Conservation (phyloP, 1,140 invertebrate genomes). For the Lerema accius region DNA sequence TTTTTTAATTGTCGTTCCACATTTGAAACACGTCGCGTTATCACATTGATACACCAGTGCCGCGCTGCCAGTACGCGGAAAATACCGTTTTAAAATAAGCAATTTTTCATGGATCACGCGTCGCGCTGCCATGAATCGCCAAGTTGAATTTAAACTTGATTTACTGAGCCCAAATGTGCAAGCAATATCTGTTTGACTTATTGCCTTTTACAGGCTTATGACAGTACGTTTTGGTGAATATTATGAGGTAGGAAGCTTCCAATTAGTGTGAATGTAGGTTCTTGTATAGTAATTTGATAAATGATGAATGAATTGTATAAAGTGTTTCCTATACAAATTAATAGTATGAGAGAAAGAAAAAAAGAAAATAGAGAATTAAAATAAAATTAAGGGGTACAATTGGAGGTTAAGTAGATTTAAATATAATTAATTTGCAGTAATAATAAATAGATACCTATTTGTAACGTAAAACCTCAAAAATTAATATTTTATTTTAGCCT, state of each 20-base stretch:
- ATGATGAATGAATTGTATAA: no score
- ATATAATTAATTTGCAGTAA: no score
- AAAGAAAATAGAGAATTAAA: no score
- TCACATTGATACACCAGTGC: constrained; percentile 21
- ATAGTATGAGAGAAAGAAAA: no score
- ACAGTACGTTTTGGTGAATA: no score
- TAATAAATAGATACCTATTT: neutral
- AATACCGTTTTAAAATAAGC: constrained; percentile 67
- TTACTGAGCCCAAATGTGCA: constrained; percentile 65
- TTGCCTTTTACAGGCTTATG: constrained; percentile 46
- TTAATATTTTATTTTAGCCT: neutral
- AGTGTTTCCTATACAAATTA: no score
- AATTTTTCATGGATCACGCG: constrained; percentile 72
- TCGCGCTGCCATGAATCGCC: constrained; percentile 47
- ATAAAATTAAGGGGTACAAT: no score
- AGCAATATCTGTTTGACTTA: constrained; percentile 66
- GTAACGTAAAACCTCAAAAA: constrained; percentile 1
- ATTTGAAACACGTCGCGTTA: constrained; percentile 1
- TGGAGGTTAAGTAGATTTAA: no score
- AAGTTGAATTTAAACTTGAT: constrained; percentile 68
- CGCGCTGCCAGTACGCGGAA: constrained; percentile 42
- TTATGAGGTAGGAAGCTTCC: no score
- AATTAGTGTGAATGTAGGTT: no score
- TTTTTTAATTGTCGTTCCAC: neutral
- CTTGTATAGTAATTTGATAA: no score